phyloP scores from a whole-genome alignment of 2,113 vertebrate genomes.

The Triplophysa tibetana region DNA sequence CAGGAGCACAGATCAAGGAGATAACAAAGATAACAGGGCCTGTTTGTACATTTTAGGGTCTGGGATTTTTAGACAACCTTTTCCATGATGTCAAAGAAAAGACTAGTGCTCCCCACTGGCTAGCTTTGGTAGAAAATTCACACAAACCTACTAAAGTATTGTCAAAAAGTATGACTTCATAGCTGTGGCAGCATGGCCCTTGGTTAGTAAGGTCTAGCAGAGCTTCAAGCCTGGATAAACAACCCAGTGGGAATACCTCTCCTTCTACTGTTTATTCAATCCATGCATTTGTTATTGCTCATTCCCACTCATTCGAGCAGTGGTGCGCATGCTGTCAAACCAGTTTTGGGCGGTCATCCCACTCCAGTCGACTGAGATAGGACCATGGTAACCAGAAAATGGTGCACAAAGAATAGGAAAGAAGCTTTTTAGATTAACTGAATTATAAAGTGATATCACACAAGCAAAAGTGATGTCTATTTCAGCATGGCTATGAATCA shows the following conservation, averaged over 20 bases:
- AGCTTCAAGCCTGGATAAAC: conserved; percentile 45
- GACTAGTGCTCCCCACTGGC: conserved; percentile 4
- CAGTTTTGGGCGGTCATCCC: conserved; percentile 18
- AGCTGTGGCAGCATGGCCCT: conserved; percentile 43
- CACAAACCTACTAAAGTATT: conserved; percentile 46
- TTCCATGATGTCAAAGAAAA: conserved; percentile 35
- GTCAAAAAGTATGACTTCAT: conserved; percentile 61
- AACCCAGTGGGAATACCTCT: conserved; percentile 41
- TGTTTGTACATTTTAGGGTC: conserved; percentile 6
- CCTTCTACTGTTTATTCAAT: background rate
- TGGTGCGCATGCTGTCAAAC: conserved; percentile 32
- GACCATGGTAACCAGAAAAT: background rate
- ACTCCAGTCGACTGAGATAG: background rate
- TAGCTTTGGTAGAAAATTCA: conserved; percentile 29
- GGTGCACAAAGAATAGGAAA: background rate
- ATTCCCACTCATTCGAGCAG: conserved; percentile 1
- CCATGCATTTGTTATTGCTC: conserved; percentile 18
- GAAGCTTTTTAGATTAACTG: background rate
- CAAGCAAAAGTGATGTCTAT: too few relatives aligned
- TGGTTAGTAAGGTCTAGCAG: conserved; percentile 36
- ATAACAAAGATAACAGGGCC: background rate
- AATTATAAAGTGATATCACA: too few relatives aligned
- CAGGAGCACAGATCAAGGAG: background rate
- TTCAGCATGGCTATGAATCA: too few relatives aligned
- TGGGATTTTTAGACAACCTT: background rate